Evolutionary conservation across 2,113 vertebrate genomes (phyloP).

Genomic region (Myotis yumanensis): DNA sequence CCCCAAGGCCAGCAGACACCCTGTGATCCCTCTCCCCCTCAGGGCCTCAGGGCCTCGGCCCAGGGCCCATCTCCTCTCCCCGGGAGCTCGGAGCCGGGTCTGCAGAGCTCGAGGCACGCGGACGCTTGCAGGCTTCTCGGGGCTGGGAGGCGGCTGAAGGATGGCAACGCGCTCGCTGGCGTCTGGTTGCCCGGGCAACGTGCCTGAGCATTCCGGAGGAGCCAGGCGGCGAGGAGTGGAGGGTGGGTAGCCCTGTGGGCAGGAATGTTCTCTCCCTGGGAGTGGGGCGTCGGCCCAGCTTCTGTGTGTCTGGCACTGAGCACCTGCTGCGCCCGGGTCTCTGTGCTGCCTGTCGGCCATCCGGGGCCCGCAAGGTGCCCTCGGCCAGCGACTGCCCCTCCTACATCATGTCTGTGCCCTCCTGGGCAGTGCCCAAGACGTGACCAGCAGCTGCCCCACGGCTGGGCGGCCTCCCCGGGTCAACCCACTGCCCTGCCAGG

Average conservation of each 20-base stretch:
- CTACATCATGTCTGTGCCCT: fast-evolving
- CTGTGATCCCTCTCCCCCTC: fast-evolving
- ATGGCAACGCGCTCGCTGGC: slow-evolving; percentile 79
- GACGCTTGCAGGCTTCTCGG: slow-evolving; percentile 45
- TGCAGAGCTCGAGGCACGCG: neutral
- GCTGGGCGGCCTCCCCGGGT: fast-evolving
- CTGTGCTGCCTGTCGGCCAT: neutral
- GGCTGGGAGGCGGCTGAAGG: slow-evolving; percentile 74
- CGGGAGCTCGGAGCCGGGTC: neutral
- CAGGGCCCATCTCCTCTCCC: fast-evolving
- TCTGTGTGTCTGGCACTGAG: neutral
- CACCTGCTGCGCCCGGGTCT: fast-evolving
- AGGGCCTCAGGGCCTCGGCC: fast-evolving
- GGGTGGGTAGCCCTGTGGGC: slow-evolving; percentile 53
- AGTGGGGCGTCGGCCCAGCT: neutral
- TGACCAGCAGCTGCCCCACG: neutral
- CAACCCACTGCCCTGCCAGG: neutral
- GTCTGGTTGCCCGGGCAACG: slow-evolving; percentile 84
- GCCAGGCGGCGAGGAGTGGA: slow-evolving; percentile 44
- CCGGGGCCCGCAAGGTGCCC: fast-evolving
- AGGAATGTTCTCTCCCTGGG: neutral
- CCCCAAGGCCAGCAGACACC: no score
- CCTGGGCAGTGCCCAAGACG: neutral
- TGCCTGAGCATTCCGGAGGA: slow-evolving; percentile 70
- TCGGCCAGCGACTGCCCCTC: fast-evolving